Conservation (phyloP, 92 coral and sea anemone species). For the Blastomussa wellsi region DNA sequence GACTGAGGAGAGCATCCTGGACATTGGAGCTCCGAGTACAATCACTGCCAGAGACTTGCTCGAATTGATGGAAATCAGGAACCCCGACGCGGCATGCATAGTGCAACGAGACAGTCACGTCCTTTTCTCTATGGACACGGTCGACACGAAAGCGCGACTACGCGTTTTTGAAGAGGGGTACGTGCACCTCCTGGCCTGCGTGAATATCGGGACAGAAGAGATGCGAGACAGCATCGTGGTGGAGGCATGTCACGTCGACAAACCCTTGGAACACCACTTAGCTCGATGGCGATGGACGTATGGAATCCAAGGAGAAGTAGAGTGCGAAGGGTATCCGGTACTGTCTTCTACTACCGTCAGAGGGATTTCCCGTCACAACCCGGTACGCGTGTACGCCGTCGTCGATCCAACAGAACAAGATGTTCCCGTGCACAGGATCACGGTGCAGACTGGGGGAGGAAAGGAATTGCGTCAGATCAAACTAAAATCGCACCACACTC, state of each 20-base stretch:
- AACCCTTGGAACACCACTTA: background rate
- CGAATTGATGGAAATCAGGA: background rate
- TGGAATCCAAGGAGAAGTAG: constrained; percentile 2
- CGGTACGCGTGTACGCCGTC: too few relatives aligned
- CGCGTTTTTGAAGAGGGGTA: background rate
- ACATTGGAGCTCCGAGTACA: background rate
- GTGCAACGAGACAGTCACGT: background rate
- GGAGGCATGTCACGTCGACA: background rate
- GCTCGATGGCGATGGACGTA: background rate
- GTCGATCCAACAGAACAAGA: background rate
- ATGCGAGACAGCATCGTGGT: background rate
- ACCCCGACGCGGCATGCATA: background rate
- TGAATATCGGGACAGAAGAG: background rate
- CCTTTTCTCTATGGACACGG: too few relatives aligned
- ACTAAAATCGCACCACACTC: background rate
- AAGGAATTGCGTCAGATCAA: background rate
- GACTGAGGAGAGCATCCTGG: background rate
- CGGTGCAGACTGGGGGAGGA: background rate
- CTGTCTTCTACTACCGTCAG: too few relatives aligned
- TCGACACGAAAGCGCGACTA: background rate
- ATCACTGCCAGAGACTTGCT: background rate
- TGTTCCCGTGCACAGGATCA: background rate
- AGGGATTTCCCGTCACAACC: too few relatives aligned
- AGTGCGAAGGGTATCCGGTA: background rate
- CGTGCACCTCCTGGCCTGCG: background rate